Evolutionary conservation across 2,113 vertebrate species (phyloP).

Genomic region (Tenebrosternarchus preto): DNA sequence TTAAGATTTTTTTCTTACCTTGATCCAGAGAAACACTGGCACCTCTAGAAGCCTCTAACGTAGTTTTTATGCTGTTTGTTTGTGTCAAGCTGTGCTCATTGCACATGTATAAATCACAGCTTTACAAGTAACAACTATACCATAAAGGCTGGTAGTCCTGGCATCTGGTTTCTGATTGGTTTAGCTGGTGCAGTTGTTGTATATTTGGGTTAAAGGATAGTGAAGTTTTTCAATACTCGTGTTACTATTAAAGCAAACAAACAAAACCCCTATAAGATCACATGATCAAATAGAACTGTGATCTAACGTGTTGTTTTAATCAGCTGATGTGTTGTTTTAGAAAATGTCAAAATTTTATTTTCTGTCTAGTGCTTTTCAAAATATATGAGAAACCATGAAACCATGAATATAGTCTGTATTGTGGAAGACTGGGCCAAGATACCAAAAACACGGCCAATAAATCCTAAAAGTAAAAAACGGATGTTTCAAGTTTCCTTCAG

Average conservation of each 20-base stretch:
- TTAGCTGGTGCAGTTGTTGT: background rate
- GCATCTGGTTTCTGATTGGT: background rate
- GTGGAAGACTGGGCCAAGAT: background rate
- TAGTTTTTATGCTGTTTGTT: conserved; percentile 66
- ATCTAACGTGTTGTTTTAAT: background rate
- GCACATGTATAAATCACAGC: conserved; percentile 65
- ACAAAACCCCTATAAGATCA: background rate
- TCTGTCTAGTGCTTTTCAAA: background rate
- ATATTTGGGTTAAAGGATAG: background rate
- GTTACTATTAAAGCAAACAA: background rate
- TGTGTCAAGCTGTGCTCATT: conserved; percentile 68
- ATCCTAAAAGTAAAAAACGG: conserved; percentile 25
- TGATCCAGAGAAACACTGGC: background rate
- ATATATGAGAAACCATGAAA: background rate
- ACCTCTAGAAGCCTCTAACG: conserved; percentile 26
- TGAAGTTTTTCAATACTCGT: background rate
- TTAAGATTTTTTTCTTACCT: background rate
- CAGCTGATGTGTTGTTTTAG: background rate
- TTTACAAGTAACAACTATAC: conserved; percentile 63
- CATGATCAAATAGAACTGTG: background rate
- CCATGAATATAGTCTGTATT: background rate
- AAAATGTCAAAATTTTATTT: background rate
- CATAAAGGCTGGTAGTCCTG: conserved; percentile 39
- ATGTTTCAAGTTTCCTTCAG: conserved; percentile 35
- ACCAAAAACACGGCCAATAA: background rate